Percentiles rank a stretch among this genome's conserved stretches.
phyloP scores from a whole-genome alignment of 2,888 invertebrate genomes.

The Blastobasis lacticolella region DNA sequence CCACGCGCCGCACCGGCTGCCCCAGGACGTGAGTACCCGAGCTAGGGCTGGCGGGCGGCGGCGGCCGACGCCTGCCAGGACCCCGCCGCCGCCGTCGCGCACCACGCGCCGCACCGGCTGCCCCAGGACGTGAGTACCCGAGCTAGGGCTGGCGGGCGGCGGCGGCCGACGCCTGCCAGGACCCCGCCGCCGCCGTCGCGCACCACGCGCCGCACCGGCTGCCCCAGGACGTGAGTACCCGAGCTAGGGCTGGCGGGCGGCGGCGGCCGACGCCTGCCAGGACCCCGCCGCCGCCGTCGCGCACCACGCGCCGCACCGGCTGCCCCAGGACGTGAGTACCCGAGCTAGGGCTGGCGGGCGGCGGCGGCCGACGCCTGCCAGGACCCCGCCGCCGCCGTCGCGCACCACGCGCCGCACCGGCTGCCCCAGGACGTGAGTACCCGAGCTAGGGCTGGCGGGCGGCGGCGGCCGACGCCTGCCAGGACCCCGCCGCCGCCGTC shows the following conservation, averaged over 20 bases:
- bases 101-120: conserved; percentile 73
- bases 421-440: conserved; percentile 71
- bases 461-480: conserved; percentile 89
- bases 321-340: conserved; percentile 70
- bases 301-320: conserved; percentile 72
- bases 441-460: conserved; percentile 48
- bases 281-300: conserved; percentile 88
- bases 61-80: conserved; percentile 89
- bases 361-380: conserved; percentile 90
- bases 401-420: conserved; percentile 74
- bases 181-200: conserved; percentile 87
- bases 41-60: conserved; percentile 82
- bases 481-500: conserved; percentile 88
- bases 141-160: conserved; percentile 82
- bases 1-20: conserved; percentile 73
- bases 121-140: conserved; percentile 66
- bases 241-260: conserved; percentile 81
- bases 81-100: conserved; percentile 86
- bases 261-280: conserved; percentile 88
- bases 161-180: conserved; percentile 88
- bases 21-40: conserved; percentile 63
- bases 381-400: conserved; percentile 87
- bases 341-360: conserved; percentile 50
- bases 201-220: conserved; percentile 75
- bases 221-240: conserved; percentile 67